Evolutionary conservation across 2,888 invertebrate genomes (phyloP).

Genomic region (Autographa gamma): DNA sequence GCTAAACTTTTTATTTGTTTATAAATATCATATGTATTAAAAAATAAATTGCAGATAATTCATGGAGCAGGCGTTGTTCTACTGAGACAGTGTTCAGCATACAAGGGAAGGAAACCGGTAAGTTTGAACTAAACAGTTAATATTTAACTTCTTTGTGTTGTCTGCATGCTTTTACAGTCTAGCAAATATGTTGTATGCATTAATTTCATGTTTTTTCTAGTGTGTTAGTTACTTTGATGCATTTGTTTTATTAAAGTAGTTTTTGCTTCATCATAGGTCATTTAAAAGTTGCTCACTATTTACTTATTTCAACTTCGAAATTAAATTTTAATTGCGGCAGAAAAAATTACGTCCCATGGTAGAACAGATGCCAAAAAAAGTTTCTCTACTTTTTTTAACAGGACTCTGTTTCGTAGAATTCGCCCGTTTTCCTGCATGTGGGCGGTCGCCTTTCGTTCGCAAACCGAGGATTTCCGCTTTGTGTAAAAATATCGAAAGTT

Average conservation of each 20-base stretch:
- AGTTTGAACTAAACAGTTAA: conserved; percentile 40
- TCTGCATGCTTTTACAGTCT: conserved; percentile 35
- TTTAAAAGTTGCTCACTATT: not conserved
- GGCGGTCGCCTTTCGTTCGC: not conserved
- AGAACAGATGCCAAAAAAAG: not conserved
- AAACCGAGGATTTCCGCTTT: not conserved
- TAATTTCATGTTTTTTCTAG: not conserved
- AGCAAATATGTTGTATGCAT: not conserved
- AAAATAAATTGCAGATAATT: conserved; percentile 68
- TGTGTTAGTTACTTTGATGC: not conserved
- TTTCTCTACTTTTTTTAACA: not conserved
- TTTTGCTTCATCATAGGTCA: not conserved
- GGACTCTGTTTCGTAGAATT: not conserved
- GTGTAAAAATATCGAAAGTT: not conserved
- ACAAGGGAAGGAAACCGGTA: conserved; percentile 92
- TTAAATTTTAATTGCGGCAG: not conserved
- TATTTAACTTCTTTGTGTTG: conserved; percentile 18
- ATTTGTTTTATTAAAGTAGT: not conserved
- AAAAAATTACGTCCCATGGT: not conserved
- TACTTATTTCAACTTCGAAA: not conserved
- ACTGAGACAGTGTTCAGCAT: conserved; percentile 90
- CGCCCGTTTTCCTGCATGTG: not conserved
- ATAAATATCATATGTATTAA: not conserved
- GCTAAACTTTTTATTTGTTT: no score
- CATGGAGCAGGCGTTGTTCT: conserved; percentile 80